phyloP scores from a whole-genome alignment of 2,797 vertebrate genomes.

The Anniella stebbinsi region DNA sequence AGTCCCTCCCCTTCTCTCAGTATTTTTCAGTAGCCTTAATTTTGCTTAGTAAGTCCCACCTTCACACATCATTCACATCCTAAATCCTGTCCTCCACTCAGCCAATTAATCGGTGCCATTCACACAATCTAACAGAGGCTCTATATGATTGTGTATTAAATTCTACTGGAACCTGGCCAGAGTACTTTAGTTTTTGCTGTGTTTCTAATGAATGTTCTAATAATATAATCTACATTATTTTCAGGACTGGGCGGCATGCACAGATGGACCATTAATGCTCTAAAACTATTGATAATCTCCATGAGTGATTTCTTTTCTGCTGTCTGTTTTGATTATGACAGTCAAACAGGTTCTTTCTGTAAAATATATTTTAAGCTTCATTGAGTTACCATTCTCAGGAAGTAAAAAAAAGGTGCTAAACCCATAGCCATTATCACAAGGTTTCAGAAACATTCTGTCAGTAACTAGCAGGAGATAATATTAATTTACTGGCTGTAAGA shows the following conservation, averaged over 20 bases:
- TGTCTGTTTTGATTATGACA: constrained; percentile 59
- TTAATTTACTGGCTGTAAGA: constrained; percentile 64
- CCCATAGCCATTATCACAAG: constrained; percentile 54
- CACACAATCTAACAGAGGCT: not conserved
- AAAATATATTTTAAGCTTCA: constrained; percentile 46
- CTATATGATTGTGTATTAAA: not conserved
- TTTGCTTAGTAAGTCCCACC: not conserved
- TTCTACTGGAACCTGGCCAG: not conserved
- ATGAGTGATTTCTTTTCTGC: constrained; percentile 39
- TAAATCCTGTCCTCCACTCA: not conserved
- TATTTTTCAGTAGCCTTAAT: not conserved
- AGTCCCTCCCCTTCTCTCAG: too few relatives aligned
- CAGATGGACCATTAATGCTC: not conserved
- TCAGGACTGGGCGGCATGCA: not conserved
- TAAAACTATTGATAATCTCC: constrained; percentile 21
- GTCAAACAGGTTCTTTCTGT: constrained; percentile 46
- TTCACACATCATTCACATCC: not conserved
- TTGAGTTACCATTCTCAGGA: constrained; percentile 58
- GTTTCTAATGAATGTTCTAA: not conserved
- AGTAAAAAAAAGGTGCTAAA: constrained; percentile 55
- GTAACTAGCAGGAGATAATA: constrained; percentile 67
- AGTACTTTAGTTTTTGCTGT: not conserved
- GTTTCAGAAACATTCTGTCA: constrained; percentile 66
- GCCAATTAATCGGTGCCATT: not conserved
- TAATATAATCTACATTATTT: not conserved